Percentiles rank a stretch among this genome's conserved stretches.
Evolutionary conservation across 92 coral and sea anemone species (phyloP).

Genomic region (Chrysogorgia sp.): DNA sequence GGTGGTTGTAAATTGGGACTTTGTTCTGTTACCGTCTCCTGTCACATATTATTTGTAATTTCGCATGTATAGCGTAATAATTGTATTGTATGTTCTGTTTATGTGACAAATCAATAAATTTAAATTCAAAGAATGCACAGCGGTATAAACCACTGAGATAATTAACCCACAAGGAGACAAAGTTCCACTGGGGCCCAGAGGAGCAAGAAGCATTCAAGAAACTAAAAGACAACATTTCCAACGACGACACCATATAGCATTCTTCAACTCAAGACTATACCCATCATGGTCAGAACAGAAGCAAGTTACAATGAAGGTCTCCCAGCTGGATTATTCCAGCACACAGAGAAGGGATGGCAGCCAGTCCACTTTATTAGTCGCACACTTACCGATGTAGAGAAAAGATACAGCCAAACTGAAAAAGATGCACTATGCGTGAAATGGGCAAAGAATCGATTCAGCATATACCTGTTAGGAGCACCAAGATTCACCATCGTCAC

Average conservation of each 20-base stretch:
- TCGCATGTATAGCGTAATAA: background rate
- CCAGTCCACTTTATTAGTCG: conserved; percentile 72
- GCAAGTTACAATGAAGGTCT: conserved; percentile 74
- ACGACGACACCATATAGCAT: conserved; percentile 44
- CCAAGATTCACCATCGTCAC: conserved; percentile 61
- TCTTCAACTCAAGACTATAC: conserved; percentile 1
- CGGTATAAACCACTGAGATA: conserved; percentile 48
- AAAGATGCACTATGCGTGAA: conserved; percentile 60
- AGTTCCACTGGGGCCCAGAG: conserved; percentile 41
- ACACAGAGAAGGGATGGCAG: conserved; percentile 15
- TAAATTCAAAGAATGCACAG: conserved; percentile 42
- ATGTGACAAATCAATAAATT: conserved; percentile 55
- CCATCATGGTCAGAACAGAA: conserved; percentile 66
- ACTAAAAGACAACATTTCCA: conserved; percentile 43
- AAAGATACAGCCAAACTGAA: conserved; percentile 66
- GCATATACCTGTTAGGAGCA: conserved; percentile 68
- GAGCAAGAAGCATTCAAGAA: conserved; percentile 47
- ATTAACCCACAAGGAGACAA: conserved; percentile 44
- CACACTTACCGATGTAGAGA: conserved; percentile 59
- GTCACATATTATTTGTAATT: no score
- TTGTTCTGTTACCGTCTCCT: no score
- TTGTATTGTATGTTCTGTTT: conserved; percentile 5
- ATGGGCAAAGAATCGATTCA: conserved; percentile 67
- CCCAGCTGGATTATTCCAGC: conserved; percentile 41
- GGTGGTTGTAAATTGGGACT: no score